These are phyloP conservation scores for Brachymystax lenok DNA, from an alignment of 2,797 vertebrate species.

Conservation along the genomic window DNA sequence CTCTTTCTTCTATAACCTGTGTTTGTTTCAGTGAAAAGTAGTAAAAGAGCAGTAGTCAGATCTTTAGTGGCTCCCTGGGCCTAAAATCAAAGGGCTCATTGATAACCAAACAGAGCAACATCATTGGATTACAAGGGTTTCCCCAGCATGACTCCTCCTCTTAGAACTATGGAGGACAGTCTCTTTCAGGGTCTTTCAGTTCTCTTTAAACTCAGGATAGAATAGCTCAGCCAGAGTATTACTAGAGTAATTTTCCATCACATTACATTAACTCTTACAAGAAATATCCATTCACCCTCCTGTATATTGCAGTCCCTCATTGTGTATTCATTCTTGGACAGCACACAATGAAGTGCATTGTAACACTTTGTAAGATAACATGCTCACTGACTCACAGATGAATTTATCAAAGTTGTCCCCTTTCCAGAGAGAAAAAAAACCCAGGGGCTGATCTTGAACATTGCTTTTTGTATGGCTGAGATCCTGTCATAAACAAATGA, in stretches of 20 bases:
- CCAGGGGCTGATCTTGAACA: neutral
- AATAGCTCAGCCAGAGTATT: slow-evolving; percentile 9
- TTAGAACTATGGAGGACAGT: slow-evolving; percentile 45
- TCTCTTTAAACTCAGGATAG: slow-evolving; percentile 4
- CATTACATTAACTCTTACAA: slow-evolving; percentile 23
- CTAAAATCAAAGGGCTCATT: slow-evolving; percentile 80
- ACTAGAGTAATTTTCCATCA: slow-evolving; percentile 26
- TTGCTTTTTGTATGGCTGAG: neutral
- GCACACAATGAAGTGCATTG: neutral
- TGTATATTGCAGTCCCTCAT: neutral
- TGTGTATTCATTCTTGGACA: neutral
- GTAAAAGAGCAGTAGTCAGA: slow-evolving; percentile 66
- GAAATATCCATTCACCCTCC: neutral
- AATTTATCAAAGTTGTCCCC: neutral
- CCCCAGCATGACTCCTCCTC: slow-evolving; percentile 65
- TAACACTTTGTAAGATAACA: neutral
- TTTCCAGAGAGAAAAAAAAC: neutral
- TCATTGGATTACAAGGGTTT: slow-evolving; percentile 79
- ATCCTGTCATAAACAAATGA: slow-evolving; percentile 11
- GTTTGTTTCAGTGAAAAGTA: slow-evolving; percentile 56
- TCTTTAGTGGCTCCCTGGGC: slow-evolving; percentile 75
- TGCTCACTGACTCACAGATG: neutral
- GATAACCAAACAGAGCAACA: slow-evolving; percentile 79
- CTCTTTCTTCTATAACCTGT: slow-evolving; percentile 33
- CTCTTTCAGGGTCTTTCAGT: slow-evolving; percentile 12